phyloP scores from a whole-genome alignment of 2,113 vertebrate genomes.

The Mohoua ochrocephala region DNA sequence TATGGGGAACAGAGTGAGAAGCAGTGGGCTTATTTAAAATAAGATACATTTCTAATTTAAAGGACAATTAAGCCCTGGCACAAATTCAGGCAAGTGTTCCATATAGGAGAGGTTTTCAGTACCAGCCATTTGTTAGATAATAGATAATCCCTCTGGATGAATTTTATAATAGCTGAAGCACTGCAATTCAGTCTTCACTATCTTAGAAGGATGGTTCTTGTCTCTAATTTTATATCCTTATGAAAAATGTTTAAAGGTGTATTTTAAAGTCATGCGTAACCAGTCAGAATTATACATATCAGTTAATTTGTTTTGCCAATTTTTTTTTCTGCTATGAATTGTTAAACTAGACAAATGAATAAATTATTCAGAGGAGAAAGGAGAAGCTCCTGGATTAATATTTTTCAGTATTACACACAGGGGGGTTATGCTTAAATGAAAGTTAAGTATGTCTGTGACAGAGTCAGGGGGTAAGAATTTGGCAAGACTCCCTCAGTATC shows the following conservation, averaged over 20 bases:
- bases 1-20: neutral
- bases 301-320: neutral
- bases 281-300: neutral
- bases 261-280: neutral
- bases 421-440: neutral
- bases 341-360: neutral
- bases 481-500: neutral
- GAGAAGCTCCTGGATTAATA: neutral
- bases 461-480: neutral
- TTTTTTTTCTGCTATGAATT: neutral
- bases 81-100: neutral
- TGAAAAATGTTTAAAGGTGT: neutral
- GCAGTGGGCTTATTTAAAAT: neutral
- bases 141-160: neutral
- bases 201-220: neutral
- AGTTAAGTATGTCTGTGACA: neutral
- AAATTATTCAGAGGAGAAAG: neutral
- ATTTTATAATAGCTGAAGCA: neutral
- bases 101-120: neutral
- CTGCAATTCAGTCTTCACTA: neutral
- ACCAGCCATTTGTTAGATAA: neutral
- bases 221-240: neutral
- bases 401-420: neutral
- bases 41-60: neutral
- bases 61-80: neutral